Percentiles rank a stretch among this genome's conserved stretches.
Conservation (phyloP, 2,113 vertebrate species). For the Osmerus eperlanus region DNA sequence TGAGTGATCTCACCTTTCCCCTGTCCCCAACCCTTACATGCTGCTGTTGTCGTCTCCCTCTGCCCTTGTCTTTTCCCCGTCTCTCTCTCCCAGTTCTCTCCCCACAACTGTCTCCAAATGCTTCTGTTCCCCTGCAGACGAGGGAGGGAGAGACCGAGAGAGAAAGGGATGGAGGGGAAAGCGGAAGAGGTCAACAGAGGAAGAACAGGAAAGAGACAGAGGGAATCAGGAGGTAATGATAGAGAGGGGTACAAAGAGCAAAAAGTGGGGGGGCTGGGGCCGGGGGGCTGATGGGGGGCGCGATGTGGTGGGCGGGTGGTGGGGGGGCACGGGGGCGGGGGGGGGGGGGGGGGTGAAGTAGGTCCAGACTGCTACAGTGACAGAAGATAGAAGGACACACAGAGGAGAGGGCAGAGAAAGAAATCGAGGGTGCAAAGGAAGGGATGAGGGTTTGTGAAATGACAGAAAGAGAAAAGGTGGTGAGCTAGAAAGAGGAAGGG, state of each 20-base stretch:
- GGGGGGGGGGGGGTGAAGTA: not conserved
- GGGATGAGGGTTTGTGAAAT: conserved; percentile 12
- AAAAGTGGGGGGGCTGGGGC: no score
- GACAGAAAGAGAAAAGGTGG: not conserved
- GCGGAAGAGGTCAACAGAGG: conserved; percentile 3
- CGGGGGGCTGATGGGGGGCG: no score
- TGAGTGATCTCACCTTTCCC: not conserved
- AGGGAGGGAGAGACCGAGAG: not conserved
- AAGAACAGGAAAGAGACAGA: no score
- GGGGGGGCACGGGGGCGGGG: conserved; percentile 2
- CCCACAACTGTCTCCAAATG: not conserved
- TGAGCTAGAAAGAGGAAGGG: conserved; percentile 8
- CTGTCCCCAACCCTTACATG: no score
- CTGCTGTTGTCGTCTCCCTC: not conserved
- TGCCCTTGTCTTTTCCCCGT: not conserved
- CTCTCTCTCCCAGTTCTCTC: not conserved
- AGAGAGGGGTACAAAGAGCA: no score
- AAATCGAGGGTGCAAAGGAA: conserved; percentile 3
- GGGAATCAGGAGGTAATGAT: no score
- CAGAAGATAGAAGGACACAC: conserved; percentile 12
- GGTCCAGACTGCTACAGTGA: not conserved
- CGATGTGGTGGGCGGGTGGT: no score
- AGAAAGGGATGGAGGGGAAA: conserved; percentile 11
- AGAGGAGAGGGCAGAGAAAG: not conserved
- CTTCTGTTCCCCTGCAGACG: not conserved